phyloP scores from a whole-genome alignment of 2,888 invertebrate species.

The Drosophila neonasuta region DNA sequence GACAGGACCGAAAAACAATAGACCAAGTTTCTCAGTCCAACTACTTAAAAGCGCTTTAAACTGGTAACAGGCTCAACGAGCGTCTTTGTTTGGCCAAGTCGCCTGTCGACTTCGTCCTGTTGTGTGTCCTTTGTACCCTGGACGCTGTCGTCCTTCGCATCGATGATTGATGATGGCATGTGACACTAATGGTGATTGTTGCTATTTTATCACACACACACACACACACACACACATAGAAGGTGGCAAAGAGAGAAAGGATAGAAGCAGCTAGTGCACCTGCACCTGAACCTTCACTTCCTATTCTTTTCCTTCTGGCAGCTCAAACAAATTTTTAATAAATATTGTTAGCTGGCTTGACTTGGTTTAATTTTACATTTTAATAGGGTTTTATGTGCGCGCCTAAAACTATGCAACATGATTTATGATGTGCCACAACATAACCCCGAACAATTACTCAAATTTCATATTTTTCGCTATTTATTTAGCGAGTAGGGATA shows the following conservation, averaged over 20 bases:
- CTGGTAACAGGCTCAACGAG: conserved; percentile 59
- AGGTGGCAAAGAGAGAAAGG: background rate
- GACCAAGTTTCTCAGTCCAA: conserved; percentile 33
- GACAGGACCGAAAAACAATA: conserved; percentile 61
- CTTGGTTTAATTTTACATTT: conserved; percentile 74
- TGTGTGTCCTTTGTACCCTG: conserved; percentile 12
- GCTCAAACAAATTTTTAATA: conserved; percentile 57
- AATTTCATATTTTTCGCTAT: conserved; percentile 67
- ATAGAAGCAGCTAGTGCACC: conserved; percentile 26
- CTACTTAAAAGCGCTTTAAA: conserved; percentile 73
- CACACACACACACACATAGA: background rate
- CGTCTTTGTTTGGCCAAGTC: conserved; percentile 42
- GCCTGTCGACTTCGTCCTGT: conserved; percentile 26
- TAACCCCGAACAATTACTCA: conserved; percentile 78
- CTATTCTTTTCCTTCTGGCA: conserved; percentile 26
- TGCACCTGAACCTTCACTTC: conserved; percentile 44
- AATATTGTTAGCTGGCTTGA: conserved; percentile 26
- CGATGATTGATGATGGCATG: conserved; percentile 76
- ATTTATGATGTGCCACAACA: conserved; percentile 74
- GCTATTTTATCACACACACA: conserved; percentile 73
- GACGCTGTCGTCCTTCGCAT: conserved; percentile 53
- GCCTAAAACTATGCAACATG: conserved; percentile 77
- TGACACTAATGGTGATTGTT: conserved; percentile 80
- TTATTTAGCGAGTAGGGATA: conserved; percentile 36
- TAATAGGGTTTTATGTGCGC: conserved; percentile 70